A percentile compares a stretch with the other conserved stretches of the same genome.
These are phyloP conservation scores for Tuta absoluta DNA, from an alignment of 2,888 invertebrate genomes.

Conservation along the genomic window DNA sequence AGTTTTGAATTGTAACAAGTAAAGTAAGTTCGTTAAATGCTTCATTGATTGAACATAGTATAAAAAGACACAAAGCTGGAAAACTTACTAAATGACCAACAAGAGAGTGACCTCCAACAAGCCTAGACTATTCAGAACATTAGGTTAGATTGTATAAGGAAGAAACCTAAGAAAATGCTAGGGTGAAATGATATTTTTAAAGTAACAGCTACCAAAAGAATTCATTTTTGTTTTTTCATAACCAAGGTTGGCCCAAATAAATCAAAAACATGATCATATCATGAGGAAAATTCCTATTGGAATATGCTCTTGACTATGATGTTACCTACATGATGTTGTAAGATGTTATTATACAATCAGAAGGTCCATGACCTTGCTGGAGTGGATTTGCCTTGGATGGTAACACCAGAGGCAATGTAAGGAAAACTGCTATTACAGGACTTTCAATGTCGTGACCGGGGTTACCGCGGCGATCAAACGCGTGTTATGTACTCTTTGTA, in stretches of 20 bases:
- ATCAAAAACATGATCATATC: neutral
- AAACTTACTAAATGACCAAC: too few relatives aligned
- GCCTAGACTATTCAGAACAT: too few relatives aligned
- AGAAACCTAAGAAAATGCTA: too few relatives aligned
- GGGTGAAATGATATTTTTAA: too few relatives aligned
- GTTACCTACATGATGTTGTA: slow-evolving; percentile 32
- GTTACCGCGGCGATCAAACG: neutral
- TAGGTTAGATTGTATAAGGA: too few relatives aligned
- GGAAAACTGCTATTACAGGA: slow-evolving; percentile 24
- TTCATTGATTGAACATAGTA: too few relatives aligned
- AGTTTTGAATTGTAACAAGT: too few relatives aligned
- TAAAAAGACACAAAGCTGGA: too few relatives aligned
- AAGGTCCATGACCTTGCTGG: slow-evolving; percentile 43
- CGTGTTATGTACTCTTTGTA: neutral
- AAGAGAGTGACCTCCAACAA: too few relatives aligned
- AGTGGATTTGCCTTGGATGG: slow-evolving; percentile 25
- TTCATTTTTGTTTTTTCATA: too few relatives aligned
- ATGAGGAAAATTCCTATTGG: neutral
- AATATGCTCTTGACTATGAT: neutral
- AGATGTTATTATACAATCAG: slow-evolving; percentile 38
- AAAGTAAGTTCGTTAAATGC: too few relatives aligned
- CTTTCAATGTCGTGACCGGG: slow-evolving; percentile 24
- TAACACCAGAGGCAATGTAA: slow-evolving; percentile 18
- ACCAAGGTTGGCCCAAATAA: neutral
- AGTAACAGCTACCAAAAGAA: too few relatives aligned